These are phyloP conservation scores for Acrossocheilus fasciatus DNA, from an alignment of 2,797 vertebrate genomes.

Conservation along the genomic window DNA sequence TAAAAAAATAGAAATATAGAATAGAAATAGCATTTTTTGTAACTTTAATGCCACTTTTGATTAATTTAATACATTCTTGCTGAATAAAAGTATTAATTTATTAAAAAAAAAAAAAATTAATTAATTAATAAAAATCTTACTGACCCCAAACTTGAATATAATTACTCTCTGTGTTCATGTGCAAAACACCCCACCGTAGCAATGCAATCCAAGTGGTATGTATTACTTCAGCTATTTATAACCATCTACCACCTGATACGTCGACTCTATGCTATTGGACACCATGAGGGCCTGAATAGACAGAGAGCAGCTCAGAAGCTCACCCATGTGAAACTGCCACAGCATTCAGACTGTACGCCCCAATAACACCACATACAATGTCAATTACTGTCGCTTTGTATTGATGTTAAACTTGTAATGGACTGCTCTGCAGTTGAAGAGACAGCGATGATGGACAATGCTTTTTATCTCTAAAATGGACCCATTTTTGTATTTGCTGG, in stretches of 20 bases:
- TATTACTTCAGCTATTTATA: conserved; percentile 77
- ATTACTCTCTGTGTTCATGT: conserved; percentile 37
- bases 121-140: background rate
- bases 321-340: conserved; percentile 34
- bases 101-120: background rate
- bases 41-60: background rate
- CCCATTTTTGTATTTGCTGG: background rate
- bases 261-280: conserved; percentile 54
- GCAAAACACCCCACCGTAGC: conserved; percentile 68
- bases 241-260: conserved; percentile 66
- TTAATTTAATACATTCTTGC: background rate
- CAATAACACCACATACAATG: conserved; percentile 7
- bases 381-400: conserved; percentile 27
- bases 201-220: conserved; percentile 63
- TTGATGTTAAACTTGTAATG: background rate
- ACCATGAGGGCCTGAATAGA: conserved; percentile 43
- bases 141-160: conserved; percentile 31
- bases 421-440: background rate
- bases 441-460: background rate
- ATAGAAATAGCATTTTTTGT: background rate
- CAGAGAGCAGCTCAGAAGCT: conserved; percentile 24
- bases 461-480: background rate
- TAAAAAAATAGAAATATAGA: background rate
- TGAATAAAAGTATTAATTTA: background rate
- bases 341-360: conserved; percentile 1